Percentiles rank a stretch among this genome's conserved stretches.
These are phyloP conservation scores for Eumaeus atala DNA, from an alignment of 1,140 invertebrate genomes.

Conservation along the genomic window DNA sequence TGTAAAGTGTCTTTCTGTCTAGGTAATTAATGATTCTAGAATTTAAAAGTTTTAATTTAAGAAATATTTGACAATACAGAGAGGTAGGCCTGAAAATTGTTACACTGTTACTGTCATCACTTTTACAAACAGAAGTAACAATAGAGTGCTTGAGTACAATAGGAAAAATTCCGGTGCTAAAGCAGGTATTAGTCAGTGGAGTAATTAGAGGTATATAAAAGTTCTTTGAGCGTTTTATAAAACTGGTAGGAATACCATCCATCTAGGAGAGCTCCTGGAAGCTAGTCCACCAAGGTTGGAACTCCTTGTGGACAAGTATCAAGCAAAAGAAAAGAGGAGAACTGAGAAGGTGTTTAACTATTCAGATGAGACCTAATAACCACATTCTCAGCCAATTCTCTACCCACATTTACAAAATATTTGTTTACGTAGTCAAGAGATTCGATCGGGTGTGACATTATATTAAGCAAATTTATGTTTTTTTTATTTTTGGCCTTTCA, in stretches of 20 bases:
- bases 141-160: background rate
- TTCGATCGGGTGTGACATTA: background rate
- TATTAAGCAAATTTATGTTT: background rate
- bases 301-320: background rate
- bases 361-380: background rate
- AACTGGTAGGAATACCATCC: background rate
- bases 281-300: background rate
- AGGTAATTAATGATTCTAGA: too few relatives aligned
- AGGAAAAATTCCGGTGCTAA: background rate
- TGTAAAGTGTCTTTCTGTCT: background rate
- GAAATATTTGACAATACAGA: too few relatives aligned
- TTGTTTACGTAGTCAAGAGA: background rate
- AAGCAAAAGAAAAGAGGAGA: background rate
- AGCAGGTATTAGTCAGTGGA: background rate
- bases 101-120: background rate
- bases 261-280: background rate
- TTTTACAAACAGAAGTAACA: background rate
- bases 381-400: background rate
- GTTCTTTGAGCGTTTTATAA: background rate
- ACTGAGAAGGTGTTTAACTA: background rate
- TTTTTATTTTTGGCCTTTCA: too few relatives aligned
- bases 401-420: background rate
- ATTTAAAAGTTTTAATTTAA: too few relatives aligned
- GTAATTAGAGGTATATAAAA: background rate
- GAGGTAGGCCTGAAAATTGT: constrained; percentile 1